Base-by-base conservation (phyloP, 2,888 invertebrate species). In the Schrankia costaestrigalis region DNA sequence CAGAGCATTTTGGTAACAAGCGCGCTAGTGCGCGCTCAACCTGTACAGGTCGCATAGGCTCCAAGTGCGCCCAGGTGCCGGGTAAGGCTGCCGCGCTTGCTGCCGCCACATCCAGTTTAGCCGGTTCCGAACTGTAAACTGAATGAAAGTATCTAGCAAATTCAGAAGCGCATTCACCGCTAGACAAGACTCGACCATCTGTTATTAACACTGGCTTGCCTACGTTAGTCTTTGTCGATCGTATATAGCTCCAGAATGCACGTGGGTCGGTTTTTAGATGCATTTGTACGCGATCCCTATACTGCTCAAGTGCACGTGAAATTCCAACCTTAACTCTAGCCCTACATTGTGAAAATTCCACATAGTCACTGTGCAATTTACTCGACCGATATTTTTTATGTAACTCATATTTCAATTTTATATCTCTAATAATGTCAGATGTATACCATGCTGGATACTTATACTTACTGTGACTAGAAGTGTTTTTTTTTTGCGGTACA, bases 1-100 rank as follows among this genome's bases (percentile, higher is more conserved):
- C 28, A 1, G 37, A 37, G 9, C 31, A 23, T 11, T 37, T 37
- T 1, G 31, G 19, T n/a, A 25, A 24, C 23, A 24, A 15, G 3
- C 19, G n/a, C n/a, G n/a, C n/a, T n/a, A n/a, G n/a, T n/a, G n/a
- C n/a, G n/a, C n/a, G n/a, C n/a, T n/a, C n/a, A n/a, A n/a, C n/a
- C n/a, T n/a, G n/a, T n/a, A n/a, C n/a, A n/a, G n/a, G n/a, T n/a
- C n/a, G n/a, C n/a, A n/a, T n/a, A n/a, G n/a, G n/a, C n/a, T n/a
- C n/a, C n/a, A n/a, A n/a, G n/a, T n/a, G n/a, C n/a, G n/a, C 11
- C 11, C 14, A 23, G 5, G 26, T 11, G 10, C 26, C 15, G 10
- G 10, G 26, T 1, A 11, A 2, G 7, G 9, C 6, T 2, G 15
- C 6, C 14, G 26, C 18, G 11, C 18, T 19, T 11, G 6, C 18